Evolutionary conservation across 2,888 invertebrate genomes (phyloP).

Genomic region (Cataglyphis cursor): DNA sequence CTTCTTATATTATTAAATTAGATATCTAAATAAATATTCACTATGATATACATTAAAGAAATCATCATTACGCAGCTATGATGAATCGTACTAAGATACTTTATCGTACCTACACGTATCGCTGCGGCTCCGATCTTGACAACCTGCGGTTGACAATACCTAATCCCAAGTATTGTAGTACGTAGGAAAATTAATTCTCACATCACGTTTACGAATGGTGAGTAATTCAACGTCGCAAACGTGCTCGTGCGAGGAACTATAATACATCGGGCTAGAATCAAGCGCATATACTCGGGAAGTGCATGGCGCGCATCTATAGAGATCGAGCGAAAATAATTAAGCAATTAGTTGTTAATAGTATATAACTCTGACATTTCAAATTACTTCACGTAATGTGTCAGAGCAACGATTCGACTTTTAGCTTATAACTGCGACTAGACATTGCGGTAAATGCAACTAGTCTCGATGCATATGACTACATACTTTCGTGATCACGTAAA

Average conservation of each 20-base stretch:
- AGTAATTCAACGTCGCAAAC: conserved; percentile 74
- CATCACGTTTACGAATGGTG: conserved; percentile 55
- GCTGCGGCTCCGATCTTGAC: background rate
- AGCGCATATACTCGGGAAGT: conserved; percentile 46
- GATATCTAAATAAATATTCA: background rate
- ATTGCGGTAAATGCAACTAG: conserved; percentile 5
- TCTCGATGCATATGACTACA: background rate
- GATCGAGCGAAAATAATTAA: conserved; percentile 76
- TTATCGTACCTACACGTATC: background rate
- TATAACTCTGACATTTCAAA: conserved; percentile 60
- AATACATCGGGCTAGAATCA: conserved; percentile 76
- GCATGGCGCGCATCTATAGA: conserved; percentile 36
- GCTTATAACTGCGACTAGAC: conserved; percentile 7
- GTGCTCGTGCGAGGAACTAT: conserved; percentile 70
- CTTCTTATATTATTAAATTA: background rate
- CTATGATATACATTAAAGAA: background rate
- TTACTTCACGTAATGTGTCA: background rate
- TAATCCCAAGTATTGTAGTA: conserved; percentile 3
- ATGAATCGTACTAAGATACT: background rate
- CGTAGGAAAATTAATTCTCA: conserved; percentile 72
- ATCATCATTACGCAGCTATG: background rate
- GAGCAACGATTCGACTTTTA: conserved; percentile 11
- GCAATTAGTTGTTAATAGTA: conserved; percentile 76
- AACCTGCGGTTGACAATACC: background rate
- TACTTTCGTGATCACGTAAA: background rate